A percentile compares a stretch with the other conserved stretches of the same genome.
These are phyloP conservation scores for Hydrolagus colliei DNA, from an alignment of 2,797 vertebrate genomes.

Conservation along the genomic window DNA sequence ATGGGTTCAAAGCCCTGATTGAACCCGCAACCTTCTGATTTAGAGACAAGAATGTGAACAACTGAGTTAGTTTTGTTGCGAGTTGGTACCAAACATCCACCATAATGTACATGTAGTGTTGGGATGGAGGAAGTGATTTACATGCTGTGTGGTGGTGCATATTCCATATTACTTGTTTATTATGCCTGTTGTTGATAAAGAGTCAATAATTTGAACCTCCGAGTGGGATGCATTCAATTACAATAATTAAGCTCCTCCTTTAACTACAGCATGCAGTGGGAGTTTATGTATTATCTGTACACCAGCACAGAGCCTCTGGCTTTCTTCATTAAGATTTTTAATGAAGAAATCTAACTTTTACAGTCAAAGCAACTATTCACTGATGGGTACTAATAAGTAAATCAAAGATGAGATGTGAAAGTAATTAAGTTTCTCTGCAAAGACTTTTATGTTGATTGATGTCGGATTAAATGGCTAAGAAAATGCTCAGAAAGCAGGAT, in stretches of 20 bases:
- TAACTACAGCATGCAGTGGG: background rate
- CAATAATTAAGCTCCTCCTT: background rate
- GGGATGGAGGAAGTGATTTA: too few species aligned
- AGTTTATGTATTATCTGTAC: background rate
- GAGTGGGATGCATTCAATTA: background rate
- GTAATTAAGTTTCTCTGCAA: background rate
- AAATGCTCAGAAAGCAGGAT: background rate
- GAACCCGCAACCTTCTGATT: too few species aligned
- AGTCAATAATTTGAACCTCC: background rate
- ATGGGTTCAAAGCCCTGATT: too few species aligned
- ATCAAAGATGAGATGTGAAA: background rate
- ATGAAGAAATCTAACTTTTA: background rate
- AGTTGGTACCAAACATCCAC: too few species aligned
- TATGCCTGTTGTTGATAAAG: background rate
- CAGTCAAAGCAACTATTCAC: background rate
- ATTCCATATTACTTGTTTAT: background rate
- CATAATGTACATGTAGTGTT: too few species aligned
- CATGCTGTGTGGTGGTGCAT: background rate
- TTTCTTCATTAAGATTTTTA: background rate
- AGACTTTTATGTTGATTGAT: background rate
- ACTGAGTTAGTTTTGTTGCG: too few species aligned
- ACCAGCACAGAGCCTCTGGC: too few species aligned
- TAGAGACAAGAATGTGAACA: too few species aligned
- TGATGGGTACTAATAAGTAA: background rate
- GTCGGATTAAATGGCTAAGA: background rate